Base-by-base conservation (phyloP, 2,888 invertebrate genomes). In the Leucania comma region DNA sequence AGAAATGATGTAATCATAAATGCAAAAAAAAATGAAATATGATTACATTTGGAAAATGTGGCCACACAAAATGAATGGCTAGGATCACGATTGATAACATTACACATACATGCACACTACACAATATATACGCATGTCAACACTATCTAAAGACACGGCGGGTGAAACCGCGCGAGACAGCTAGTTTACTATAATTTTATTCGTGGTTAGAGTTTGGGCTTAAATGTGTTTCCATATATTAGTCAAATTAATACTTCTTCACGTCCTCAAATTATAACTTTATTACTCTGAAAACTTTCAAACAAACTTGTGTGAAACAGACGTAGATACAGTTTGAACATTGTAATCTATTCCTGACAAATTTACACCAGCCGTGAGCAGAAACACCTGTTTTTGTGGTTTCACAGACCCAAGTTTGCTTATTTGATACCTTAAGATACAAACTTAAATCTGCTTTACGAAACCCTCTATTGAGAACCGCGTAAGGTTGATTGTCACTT, bases 321-420 rank as follows among this genome's bases (percentile, higher is more conserved):
- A 72, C 54, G 65, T 77, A 77, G 81, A 73, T 62, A 61, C 72
- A 77, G 60, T 75, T 71, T 59, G 63, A 77, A 75, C 81, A 78
- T 58, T 72, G 61, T 81, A 84, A 82, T 84, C 79, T 77, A 78
- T 84, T 54, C 64, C 67, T 75, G 80, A 75, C 77, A 80, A 75
- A 84, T 81, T 75, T 79, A 84, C 72, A 78, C 74, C 75, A 68
- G 65, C 70, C 60, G 76, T 56, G 74, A 78, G 73, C 63, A 68
- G 67, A 64, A 81, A 86, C 88, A 90, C 88, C 88, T 90, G 90
- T 89, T 89, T 88, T 86, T 87, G 85, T 81, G 87, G 82, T 83
- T 80, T 74, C 78, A 80, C 80, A 83, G 75, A 72, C 76, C 74
- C 61, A 82, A 82, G 75, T 86, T 85, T 84, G 80, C 78, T 83